phyloP scores from a whole-genome alignment of 2,888 invertebrate genomes.

The Caenorhabditis sp. region DNA sequence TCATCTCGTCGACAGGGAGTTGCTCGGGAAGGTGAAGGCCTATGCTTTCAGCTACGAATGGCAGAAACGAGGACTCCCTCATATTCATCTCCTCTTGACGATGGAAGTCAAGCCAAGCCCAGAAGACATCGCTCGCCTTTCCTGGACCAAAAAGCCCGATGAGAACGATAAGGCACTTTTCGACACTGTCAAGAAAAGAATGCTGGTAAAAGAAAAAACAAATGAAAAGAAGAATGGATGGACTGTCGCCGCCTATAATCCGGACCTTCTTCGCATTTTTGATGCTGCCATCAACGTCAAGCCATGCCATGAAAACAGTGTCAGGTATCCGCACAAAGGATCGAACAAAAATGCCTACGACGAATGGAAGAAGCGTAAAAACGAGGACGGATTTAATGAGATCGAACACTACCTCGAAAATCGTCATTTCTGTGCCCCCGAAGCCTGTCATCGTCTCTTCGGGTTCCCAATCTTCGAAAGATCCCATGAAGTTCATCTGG shows the following conservation, averaged over 20 bases:
- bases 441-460: conserved; percentile 3
- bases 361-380: background rate
- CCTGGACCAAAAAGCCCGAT: background rate
- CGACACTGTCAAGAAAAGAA: background rate
- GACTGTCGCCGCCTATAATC: background rate
- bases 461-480: background rate
- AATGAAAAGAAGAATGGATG: too few relatives aligned
- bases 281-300: background rate
- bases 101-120: background rate
- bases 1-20: background rate
- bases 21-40: background rate
- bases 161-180: background rate
- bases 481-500: background rate
- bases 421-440: background rate
- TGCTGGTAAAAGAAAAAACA: too few relatives aligned
- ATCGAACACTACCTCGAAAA: background rate
- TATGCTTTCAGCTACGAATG: background rate
- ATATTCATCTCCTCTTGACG: background rate
- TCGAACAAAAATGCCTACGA: background rate
- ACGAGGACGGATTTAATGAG: background rate
- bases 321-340: background rate
- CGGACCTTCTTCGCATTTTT: background rate
- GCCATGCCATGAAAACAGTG: background rate
- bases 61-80: background rate
- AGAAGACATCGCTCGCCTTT: background rate